Conservation (phyloP, 2,888 invertebrate species). For the Drosophila kuntzei region DNA sequence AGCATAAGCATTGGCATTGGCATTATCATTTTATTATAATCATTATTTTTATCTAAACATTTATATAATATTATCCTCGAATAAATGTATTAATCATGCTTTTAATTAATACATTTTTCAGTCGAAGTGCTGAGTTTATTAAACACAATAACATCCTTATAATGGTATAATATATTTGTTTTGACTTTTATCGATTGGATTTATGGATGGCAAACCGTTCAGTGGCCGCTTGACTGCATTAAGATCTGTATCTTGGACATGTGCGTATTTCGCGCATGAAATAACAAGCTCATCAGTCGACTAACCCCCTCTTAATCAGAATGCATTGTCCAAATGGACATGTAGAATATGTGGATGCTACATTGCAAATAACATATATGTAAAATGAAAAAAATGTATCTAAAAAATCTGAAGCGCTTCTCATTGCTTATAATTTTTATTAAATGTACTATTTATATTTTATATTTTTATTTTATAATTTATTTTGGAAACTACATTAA, state of each 20-base stretch:
- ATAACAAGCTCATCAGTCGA: slow-evolving; percentile 5
- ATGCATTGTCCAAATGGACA: neutral
- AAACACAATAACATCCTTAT: neutral
- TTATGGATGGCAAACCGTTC: neutral
- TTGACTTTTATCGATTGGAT: neutral
- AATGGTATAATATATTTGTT: neutral
- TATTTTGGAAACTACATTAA: no score
- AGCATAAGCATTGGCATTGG: neutral
- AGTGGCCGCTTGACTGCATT: neutral
- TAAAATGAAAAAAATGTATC: no score
- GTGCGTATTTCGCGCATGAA: neutral
- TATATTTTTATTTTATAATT: no score
- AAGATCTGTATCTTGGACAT: neutral
- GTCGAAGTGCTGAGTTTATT: neutral
- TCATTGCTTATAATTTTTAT: no score
- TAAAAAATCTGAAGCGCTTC: no score
- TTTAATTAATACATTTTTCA: neutral
- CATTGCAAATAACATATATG: no score
- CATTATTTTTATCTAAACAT: neutral
- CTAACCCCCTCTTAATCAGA: neutral
- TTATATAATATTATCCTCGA: no score
- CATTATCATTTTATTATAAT: neutral
- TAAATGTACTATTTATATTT: no score
- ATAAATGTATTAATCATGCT: no score
- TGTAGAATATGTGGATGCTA: neutral